phyloP scores from a whole-genome alignment of 2,797 vertebrate genomes.

The Protonibea diacanthus region DNA sequence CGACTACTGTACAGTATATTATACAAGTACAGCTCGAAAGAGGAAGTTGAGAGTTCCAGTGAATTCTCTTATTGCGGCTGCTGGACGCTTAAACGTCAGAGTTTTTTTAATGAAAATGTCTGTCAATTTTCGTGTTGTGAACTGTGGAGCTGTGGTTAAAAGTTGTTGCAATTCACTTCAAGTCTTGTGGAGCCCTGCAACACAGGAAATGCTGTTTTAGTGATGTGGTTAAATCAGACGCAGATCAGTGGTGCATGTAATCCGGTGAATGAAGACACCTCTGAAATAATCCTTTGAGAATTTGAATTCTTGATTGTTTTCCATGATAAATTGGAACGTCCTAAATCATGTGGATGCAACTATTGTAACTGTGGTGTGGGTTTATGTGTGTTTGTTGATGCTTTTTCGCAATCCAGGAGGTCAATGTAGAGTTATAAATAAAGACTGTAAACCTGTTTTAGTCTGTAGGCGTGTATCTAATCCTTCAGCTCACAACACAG shows the following conservation, averaged over 20 bases:
- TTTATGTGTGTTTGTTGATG: background rate
- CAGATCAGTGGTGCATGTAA: conserved; percentile 9
- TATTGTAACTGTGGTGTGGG: background rate
- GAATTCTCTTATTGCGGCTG: conserved; percentile 17
- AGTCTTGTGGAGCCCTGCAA: background rate
- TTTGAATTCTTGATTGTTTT: background rate
- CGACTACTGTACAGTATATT: conserved; percentile 11
- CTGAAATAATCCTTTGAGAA: conserved; percentile 8
- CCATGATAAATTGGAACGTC: background rate
- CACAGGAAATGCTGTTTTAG: background rate
- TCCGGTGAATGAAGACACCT: conserved; percentile 1
- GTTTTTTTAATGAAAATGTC: conserved; percentile 1
- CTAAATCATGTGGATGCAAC: background rate
- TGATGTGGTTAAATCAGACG: conserved; percentile 16
- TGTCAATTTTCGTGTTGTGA: background rate
- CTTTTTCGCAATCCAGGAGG: background rate
- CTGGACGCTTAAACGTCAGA: conserved; percentile 7
- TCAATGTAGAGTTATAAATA: background rate
- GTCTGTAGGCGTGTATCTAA: conserved; percentile 3
- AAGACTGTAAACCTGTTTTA: background rate
- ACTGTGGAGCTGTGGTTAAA: background rate
- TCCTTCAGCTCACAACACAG: background rate
- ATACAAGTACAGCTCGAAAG: conserved; percentile 64
- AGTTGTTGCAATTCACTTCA: background rate
- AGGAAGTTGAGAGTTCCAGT: conserved; percentile 73